A percentile compares a stretch with the other conserved stretches of the same genome.
phyloP scores from a whole-genome alignment of 2,888 invertebrate species.

The Trichogramma dendrolimi region DNA sequence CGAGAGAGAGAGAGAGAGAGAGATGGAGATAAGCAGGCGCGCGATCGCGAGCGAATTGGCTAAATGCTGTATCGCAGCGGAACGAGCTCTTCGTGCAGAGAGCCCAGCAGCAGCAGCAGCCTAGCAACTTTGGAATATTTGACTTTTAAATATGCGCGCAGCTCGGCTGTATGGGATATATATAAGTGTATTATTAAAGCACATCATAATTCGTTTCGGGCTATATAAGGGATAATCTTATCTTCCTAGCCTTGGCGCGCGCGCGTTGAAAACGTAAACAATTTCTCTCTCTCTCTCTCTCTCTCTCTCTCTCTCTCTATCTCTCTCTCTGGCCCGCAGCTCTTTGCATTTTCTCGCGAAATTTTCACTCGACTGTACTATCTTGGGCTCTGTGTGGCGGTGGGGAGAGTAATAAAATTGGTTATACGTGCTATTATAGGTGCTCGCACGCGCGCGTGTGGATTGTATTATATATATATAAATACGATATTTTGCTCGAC shows the following conservation, averaged over 20 bases:
- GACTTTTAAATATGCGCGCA: neutral
- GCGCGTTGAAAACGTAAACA: constrained; percentile 37
- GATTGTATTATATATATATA: no score
- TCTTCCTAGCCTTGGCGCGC: constrained; percentile 32
- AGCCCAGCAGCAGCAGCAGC: neutral
- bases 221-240: constrained; percentile 30
- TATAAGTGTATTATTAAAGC: no score
- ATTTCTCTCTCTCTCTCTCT: constrained; percentile 5
- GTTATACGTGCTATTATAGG: no score
- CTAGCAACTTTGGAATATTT: neutral
- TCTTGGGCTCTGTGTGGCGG: no score
- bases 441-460: no score
- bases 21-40: neutral
- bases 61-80: neutral
- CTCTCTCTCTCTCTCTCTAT: neutral
- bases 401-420: no score
- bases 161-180: no score
- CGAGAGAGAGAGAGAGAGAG: neutral
- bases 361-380: no score
- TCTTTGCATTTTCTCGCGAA: constrained; percentile 34
- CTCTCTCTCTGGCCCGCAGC: constrained; percentile 18
- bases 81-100: neutral
- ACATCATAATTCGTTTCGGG: no score
- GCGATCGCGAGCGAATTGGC: neutral
- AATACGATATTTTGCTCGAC: no score